Percentiles rank a stretch among this genome's conserved stretches.
phyloP scores from a whole-genome alignment of 2,888 invertebrate genomes.

The Plebejus argus region DNA sequence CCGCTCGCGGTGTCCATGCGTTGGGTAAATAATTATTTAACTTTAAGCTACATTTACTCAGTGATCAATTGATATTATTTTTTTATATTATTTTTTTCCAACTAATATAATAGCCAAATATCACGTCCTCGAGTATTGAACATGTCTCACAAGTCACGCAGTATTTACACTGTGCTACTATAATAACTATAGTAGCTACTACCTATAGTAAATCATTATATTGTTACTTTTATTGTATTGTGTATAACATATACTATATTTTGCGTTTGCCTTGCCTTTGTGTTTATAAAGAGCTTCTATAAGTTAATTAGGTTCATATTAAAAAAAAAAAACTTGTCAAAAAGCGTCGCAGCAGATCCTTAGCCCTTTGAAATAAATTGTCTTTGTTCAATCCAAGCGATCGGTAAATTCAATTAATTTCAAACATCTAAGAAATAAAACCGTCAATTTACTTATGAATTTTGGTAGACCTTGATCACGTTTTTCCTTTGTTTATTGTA shows the following conservation, averaged over 20 bases:
- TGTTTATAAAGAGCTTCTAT: too few species aligned
- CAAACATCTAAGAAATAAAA: slow-evolving; percentile 23
- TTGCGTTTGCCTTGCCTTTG: too few species aligned
- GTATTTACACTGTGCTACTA: too few species aligned
- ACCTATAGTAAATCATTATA: neutral
- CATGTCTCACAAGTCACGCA: too few species aligned
- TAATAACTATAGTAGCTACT: neutral
- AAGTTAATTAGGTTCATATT: neutral
- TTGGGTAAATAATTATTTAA: too few species aligned
- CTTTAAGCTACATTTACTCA: too few species aligned
- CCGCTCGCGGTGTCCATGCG: too few species aligned
- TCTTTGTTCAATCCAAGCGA: neutral
- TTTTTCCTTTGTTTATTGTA: neutral
- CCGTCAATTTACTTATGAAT: slow-evolving; percentile 13
- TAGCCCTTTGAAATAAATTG: slow-evolving; percentile 22
- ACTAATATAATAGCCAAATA: too few species aligned
- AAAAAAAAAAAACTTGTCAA: neutral
- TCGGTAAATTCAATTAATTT: slow-evolving; percentile 23
- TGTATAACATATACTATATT: too few species aligned
- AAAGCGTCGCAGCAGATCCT: neutral
- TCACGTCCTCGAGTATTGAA: too few species aligned
- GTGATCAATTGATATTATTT: too few species aligned
- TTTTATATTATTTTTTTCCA: too few species aligned
- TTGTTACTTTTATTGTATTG: neutral
- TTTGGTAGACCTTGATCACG: neutral